A percentile compares a stretch with the other conserved stretches of the same genome.
These are phyloP conservation scores for Temnothorax ravouxi DNA, from an alignment of 2,888 invertebrate species.

Conservation along the genomic window DNA sequence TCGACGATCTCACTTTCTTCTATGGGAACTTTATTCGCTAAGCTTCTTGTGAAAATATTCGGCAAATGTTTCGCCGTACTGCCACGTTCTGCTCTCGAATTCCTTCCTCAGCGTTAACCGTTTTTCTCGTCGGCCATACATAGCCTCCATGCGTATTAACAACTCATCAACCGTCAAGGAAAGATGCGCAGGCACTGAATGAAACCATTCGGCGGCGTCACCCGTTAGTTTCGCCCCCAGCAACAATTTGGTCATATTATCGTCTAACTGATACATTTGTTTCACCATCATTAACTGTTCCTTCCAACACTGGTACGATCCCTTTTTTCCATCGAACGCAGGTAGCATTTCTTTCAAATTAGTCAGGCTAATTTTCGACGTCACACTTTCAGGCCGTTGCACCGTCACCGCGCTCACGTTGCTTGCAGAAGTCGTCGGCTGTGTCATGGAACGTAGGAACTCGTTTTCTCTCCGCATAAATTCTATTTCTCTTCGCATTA, in stretches of 20 bases:
- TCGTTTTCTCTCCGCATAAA: no score
- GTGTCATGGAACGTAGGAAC: no score
- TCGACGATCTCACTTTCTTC: background rate
- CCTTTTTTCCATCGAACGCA: background rate
- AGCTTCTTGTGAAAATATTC: background rate
- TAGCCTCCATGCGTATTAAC: background rate
- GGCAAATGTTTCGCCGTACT: background rate
- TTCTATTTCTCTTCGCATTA: no score
- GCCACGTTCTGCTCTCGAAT: background rate
- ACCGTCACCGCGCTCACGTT: no score
- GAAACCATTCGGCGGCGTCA: background rate
- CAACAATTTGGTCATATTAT: background rate
- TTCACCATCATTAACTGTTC: background rate
- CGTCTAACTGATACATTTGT: background rate
- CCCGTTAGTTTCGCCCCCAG: background rate
- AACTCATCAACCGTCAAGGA: background rate
- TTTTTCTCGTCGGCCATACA: background rate
- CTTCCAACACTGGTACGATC: background rate
- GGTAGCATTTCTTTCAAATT: background rate
- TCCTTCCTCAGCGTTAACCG: background rate
- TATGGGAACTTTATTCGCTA: background rate
- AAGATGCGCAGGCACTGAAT: background rate
- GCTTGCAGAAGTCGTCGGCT: no score
- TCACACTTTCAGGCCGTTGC: no score
- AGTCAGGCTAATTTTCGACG: background rate